These are phyloP conservation scores for Dynastes tityus DNA, from an alignment of 2,888 invertebrate species.

Conservation along the genomic window DNA sequence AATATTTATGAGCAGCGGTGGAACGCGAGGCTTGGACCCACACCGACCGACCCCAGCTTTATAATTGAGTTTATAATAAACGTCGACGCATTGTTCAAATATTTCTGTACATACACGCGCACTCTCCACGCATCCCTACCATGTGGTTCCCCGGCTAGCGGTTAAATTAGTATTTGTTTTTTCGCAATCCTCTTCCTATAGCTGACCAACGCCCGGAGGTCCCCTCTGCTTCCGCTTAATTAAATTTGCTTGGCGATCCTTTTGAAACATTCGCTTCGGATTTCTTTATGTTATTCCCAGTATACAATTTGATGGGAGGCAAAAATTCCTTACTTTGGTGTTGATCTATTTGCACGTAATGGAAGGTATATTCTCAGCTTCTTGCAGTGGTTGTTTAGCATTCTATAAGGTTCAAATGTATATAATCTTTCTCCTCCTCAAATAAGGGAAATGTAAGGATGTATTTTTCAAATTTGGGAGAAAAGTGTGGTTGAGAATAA, in stretches of 20 bases:
- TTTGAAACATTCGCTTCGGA: background rate
- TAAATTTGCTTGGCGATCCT: constrained; percentile 15
- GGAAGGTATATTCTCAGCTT: too few species aligned
- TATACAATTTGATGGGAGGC: too few species aligned
- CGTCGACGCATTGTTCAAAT: constrained; percentile 31
- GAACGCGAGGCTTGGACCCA: background rate
- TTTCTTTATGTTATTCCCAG: background rate
- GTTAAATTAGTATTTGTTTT: constrained; percentile 25
- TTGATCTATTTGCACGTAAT: too few species aligned
- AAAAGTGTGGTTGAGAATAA: too few species aligned
- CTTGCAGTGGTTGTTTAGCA: too few species aligned
- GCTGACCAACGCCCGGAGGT: background rate
- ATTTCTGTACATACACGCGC: constrained; percentile 11
- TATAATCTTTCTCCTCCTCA: too few species aligned
- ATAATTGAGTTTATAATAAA: constrained; percentile 39
- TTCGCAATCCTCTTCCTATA: background rate
- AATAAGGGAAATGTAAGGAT: too few species aligned
- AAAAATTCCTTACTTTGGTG: too few species aligned
- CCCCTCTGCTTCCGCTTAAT: constrained; percentile 12
- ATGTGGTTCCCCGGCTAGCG: constrained; percentile 9
- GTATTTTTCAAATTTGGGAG: too few species aligned
- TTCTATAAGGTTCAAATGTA: too few species aligned
- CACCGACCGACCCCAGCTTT: constrained; percentile 1
- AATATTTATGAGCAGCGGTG: constrained; percentile 25
- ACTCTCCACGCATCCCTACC: constrained; percentile 6